Conservation (phyloP, 2,888 invertebrate genomes). For the Stenurella melanura region DNA sequence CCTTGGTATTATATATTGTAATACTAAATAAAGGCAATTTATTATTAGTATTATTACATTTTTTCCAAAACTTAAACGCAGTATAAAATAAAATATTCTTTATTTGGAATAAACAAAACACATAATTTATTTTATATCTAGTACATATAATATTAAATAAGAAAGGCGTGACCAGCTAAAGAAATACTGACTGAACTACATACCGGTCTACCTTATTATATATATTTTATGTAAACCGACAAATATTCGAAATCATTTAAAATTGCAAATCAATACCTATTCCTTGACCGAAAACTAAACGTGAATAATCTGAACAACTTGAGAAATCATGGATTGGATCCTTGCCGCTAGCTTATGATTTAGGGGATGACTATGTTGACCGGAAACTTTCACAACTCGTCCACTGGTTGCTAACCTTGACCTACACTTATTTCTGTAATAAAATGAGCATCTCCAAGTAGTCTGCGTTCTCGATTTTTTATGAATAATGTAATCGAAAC, state of each 20-base stretch:
- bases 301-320: conserved; percentile 36
- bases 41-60: too few relatives aligned
- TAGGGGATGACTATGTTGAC: conserved; percentile 25
- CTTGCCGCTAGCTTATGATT: conserved; percentile 31
- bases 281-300: too few relatives aligned
- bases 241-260: too few relatives aligned
- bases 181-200: background rate
- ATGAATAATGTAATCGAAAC: conserved; percentile 44
- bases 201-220: too few relatives aligned
- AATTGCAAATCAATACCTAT: too few relatives aligned
- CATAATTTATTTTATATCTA: background rate
- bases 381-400: background rate
- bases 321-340: conserved; percentile 37
- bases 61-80: background rate
- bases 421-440: conserved; percentile 48
- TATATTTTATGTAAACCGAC: too few relatives aligned
- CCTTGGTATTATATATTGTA: too few relatives aligned
- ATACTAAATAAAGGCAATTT: too few relatives aligned
- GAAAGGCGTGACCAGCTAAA: background rate
- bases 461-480: conserved; percentile 46
- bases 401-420: conserved; percentile 25
- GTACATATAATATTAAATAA: background rate
- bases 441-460: conserved; percentile 54
- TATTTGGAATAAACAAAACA: background rate
- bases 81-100: background rate